A percentile compares a stretch with the other conserved stretches of the same genome.
Evolutionary conservation across 2,113 vertebrate species (phyloP).

Genomic region (Tachycineta bicolor): DNA sequence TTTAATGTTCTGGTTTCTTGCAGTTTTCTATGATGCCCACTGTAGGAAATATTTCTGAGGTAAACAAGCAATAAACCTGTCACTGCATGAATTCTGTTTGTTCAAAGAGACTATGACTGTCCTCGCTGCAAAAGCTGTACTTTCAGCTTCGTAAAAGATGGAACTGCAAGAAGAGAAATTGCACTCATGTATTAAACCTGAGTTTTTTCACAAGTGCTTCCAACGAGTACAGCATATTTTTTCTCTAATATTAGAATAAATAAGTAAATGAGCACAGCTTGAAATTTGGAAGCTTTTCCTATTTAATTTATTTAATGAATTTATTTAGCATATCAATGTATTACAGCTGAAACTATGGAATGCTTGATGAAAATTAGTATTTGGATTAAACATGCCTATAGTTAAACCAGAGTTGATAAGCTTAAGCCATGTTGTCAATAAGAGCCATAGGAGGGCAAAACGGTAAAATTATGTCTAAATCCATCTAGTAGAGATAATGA

Average conservation of each 20-base stretch:
- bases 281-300: neutral
- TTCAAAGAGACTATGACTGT: conserved; percentile 13
- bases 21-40: neutral
- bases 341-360: neutral
- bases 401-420: neutral
- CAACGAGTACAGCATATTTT: neutral
- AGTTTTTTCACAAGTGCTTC: neutral
- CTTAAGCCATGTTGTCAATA: neutral
- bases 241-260: neutral
- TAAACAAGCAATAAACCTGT: conserved; percentile 49
- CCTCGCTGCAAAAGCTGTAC: neutral
- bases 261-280: neutral
- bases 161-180: neutral
- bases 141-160: neutral
- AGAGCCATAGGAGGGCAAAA: neutral
- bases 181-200: neutral
- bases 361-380: neutral
- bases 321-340: neutral
- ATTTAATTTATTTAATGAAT: neutral
- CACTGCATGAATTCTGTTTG: conserved; percentile 24
- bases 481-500: neutral
- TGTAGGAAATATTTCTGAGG: conserved; percentile 22
- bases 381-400: neutral
- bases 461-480: neutral
- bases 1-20: conserved; percentile 17